phyloP scores from a whole-genome alignment of 2,113 vertebrate genomes.

The Struthio camelus region DNA sequence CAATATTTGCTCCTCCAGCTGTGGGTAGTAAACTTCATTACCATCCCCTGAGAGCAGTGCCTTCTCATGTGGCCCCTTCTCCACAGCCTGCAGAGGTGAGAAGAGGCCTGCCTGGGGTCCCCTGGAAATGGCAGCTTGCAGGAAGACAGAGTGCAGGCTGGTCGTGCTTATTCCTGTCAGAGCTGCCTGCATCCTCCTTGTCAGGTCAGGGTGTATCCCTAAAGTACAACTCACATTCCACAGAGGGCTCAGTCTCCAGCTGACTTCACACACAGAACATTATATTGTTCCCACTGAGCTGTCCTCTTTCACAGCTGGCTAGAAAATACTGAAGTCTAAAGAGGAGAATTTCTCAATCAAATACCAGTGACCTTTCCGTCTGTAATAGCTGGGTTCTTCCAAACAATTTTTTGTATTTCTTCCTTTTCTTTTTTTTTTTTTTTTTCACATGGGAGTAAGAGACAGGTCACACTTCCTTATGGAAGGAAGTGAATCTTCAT shows the following conservation, averaged over 20 bases:
- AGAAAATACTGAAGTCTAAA: not conserved
- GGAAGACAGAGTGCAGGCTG: not conserved
- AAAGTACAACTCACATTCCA: not conserved
- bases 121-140: not conserved
- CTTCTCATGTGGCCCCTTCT: not conserved
- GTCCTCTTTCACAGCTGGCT: not conserved
- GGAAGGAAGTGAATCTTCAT: not conserved
- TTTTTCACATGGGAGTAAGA: not conserved
- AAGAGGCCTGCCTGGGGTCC: not conserved
- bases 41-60: not conserved
- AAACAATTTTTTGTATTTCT: not conserved
- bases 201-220: not conserved
- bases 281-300: not conserved
- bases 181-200: not conserved
- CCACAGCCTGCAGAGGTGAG: fast-evolving
- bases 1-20: not conserved
- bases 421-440: not conserved
- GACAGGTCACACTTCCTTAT: not conserved
- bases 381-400: not conserved
- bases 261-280: not conserved
- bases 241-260: not conserved
- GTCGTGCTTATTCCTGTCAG: not conserved
- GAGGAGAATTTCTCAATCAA: constrained; percentile 9
- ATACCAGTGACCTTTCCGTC: not conserved
- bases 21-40: not conserved